Evolutionary conservation across 1,140 invertebrate genomes (phyloP).

Genomic region (Drosophila ercepeae): DNA sequence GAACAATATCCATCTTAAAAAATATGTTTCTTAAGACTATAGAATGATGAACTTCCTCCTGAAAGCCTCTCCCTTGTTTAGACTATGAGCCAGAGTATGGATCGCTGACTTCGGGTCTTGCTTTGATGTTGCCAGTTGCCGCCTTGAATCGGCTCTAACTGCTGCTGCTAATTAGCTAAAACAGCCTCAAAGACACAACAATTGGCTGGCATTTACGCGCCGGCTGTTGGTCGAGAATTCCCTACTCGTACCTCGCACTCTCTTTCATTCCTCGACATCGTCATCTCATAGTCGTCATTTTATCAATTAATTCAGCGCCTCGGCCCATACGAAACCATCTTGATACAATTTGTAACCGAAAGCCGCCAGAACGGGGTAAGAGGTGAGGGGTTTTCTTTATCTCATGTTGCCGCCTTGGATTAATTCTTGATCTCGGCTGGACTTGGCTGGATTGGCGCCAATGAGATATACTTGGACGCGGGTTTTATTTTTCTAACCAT

Average conservation of each 20-base stretch:
- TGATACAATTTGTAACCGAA: conserved; percentile 64
- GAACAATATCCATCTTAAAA: too few species aligned
- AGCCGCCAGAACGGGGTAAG: not conserved
- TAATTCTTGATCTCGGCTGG: conserved; percentile 9
- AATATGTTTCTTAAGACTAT: too few species aligned
- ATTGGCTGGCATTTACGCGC: conserved; percentile 58
- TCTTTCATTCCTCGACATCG: conserved; percentile 2
- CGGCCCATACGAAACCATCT: conserved; percentile 48
- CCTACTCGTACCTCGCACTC: conserved; percentile 16
- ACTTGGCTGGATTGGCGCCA: conserved; percentile 41
- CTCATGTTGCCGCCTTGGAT: conserved; percentile 29
- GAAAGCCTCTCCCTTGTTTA: conserved; percentile 37
- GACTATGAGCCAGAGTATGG: conserved; percentile 2
- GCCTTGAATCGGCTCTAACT: conserved; percentile 37
- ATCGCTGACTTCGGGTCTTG: conserved; percentile 6
- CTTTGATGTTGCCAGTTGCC: conserved; percentile 45
- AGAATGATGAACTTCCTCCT: not conserved
- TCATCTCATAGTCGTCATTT: conserved; percentile 34
- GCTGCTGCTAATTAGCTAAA: conserved; percentile 64
- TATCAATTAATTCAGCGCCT: conserved; percentile 64
- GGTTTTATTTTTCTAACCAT: conserved; percentile 38
- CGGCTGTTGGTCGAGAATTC: conserved; percentile 15
- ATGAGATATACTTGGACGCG: conserved; percentile 21
- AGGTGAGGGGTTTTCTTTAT: conserved; percentile 8
- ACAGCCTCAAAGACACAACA: conserved; percentile 45